Percentiles rank a stretch among this genome's conserved stretches.
These are phyloP conservation scores for Zonitis immaculata DNA, from an alignment of 2,888 invertebrate genomes.

Conservation along the genomic window DNA sequence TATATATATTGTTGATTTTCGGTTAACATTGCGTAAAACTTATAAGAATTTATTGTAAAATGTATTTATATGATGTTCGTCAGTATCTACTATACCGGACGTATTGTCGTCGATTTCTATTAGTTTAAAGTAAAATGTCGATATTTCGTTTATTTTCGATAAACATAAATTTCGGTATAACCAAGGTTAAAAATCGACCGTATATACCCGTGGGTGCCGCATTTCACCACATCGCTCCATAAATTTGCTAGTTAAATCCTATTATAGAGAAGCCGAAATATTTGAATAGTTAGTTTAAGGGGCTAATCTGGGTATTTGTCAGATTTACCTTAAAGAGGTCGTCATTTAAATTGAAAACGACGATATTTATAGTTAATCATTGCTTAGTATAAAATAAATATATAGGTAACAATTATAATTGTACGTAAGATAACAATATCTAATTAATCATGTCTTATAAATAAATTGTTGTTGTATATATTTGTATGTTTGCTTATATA, in stretches of 20 bases:
- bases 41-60: not conserved
- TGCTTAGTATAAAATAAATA: too few relatives aligned
- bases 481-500: constrained; percentile 18
- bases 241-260: not conserved
- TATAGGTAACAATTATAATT: constrained; percentile 19
- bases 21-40: not conserved
- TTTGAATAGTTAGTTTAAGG: not conserved
- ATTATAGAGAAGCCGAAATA: not conserved
- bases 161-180: not conserved
- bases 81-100: not conserved
- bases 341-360: not conserved
- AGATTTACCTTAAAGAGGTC: not conserved
- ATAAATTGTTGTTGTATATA: constrained; percentile 18
- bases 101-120: not conserved
- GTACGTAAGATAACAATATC: constrained; percentile 13
- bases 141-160: not conserved
- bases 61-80: too few relatives aligned
- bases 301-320: not conserved
- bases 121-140: too few relatives aligned
- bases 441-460: constrained; percentile 23
- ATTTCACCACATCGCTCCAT: not conserved
- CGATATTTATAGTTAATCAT: constrained; percentile 8
- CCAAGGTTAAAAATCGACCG: not conserved
- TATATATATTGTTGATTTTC: not conserved
- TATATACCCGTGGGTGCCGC: not conserved